Conservation (phyloP, 2,888 invertebrate species). For the Adelphocoris suturalis region DNA sequence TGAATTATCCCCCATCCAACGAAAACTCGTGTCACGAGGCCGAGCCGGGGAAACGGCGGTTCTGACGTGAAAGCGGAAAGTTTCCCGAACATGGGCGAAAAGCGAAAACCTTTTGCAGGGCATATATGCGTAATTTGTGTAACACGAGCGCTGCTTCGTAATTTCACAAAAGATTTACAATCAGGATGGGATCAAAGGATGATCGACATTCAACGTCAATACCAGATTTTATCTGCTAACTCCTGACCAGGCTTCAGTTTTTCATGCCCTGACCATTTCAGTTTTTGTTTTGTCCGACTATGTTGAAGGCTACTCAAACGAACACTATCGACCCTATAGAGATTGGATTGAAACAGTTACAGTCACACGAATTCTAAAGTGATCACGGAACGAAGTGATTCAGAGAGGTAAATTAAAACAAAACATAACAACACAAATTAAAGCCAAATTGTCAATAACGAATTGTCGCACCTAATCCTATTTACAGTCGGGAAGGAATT, state of each 20-base stretch:
- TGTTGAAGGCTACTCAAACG: too few species aligned
- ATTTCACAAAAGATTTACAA: background rate
- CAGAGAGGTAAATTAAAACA: too few species aligned
- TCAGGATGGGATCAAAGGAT: background rate
- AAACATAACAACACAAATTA: too few species aligned
- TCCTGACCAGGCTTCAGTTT: background rate
- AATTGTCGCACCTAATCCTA: too few species aligned
- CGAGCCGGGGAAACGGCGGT: background rate
- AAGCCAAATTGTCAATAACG: too few species aligned
- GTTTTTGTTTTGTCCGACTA: too few species aligned
- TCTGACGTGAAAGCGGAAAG: conserved; percentile 22
- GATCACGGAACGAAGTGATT: too few species aligned
- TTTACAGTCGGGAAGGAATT: too few species aligned
- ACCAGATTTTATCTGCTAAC: background rate
- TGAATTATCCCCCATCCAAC: background rate
- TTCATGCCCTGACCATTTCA: too few species aligned
- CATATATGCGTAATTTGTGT: background rate
- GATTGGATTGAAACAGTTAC: too few species aligned
- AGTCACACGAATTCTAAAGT: too few species aligned
- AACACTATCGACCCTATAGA: too few species aligned
- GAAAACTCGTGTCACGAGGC: conserved; percentile 8
- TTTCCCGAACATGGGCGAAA: background rate
- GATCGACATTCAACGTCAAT: background rate
- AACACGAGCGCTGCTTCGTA: background rate
- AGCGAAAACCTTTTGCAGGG: conserved; percentile 11